Evolutionary conservation across 2,888 invertebrate species (phyloP).

Genomic region (Philereme vetulata): DNA sequence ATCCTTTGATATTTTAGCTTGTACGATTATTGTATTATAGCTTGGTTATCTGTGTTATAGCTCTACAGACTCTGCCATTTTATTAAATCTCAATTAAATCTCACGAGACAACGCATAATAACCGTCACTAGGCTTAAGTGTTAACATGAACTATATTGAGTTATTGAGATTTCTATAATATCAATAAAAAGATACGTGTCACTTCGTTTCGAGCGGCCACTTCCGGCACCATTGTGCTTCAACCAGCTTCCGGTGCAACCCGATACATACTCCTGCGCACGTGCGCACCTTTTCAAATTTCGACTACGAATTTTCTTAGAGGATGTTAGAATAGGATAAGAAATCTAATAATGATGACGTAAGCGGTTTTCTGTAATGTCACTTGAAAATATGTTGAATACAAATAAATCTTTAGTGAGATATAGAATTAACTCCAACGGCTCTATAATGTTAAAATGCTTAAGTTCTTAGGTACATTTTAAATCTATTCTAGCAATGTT

Average conservation of each 20-base stretch:
- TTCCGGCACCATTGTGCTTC: conserved; percentile 81
- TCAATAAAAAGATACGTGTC: conserved; percentile 83
- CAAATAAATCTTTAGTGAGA: not conserved
- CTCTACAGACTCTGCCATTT: not conserved
- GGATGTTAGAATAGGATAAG: conserved; percentile 46
- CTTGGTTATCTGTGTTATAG: not conserved
- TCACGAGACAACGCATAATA: conserved; percentile 35
- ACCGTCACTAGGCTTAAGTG: conserved; percentile 66
- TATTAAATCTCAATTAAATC: conserved; percentile 7
- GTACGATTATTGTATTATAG: no score
- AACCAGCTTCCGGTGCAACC: conserved; percentile 81
- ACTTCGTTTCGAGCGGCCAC: conserved; percentile 80
- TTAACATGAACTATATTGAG: conserved; percentile 77
- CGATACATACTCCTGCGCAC: conserved; percentile 83
- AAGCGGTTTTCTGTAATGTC: conserved; percentile 6
- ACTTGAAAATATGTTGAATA: not conserved
- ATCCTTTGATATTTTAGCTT: no score
- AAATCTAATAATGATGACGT: conserved; percentile 40
- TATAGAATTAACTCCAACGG: no score
- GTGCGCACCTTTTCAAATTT: conserved; percentile 80
- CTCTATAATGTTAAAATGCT: no score
- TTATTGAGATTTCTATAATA: conserved; percentile 80
- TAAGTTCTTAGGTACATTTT: no score
- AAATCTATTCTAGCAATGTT: no score
- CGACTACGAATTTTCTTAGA: conserved; percentile 67